Evolutionary conservation across 2,113 vertebrate genomes (phyloP).

Genomic region (Stigmatopora nigra): DNA sequence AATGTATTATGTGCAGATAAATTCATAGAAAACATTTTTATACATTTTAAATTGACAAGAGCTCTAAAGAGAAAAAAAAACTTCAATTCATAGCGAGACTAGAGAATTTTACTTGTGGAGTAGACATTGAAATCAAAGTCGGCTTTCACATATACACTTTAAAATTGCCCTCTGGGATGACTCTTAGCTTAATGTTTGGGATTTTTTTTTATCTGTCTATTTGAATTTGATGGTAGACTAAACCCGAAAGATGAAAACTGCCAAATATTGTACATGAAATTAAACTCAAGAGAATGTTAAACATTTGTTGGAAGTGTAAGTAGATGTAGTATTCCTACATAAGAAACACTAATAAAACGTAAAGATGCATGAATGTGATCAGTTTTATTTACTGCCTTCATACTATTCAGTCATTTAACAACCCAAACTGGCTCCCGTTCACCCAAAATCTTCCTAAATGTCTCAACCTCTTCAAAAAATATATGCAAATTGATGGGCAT

Average conservation of each 20-base stretch:
- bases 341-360: neutral
- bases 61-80: neutral
- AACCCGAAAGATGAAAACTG: neutral
- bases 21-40: neutral
- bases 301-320: neutral
- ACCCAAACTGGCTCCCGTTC: neutral
- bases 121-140: neutral
- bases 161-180: neutral
- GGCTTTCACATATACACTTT: neutral
- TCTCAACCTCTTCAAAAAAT: conserved; percentile 1
- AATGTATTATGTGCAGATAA: neutral
- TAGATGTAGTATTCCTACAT: neutral
- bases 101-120: neutral
- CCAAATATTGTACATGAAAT: neutral
- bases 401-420: neutral
- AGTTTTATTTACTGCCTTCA: neutral
- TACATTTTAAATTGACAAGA: neutral
- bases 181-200: neutral
- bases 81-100: neutral
- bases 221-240: neutral
- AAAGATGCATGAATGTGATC: neutral
- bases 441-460: neutral
- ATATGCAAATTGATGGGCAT: neutral
- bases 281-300: conserved; percentile 34
- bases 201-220: too few species aligned